Evolutionary conservation across 2,113 vertebrate species (phyloP).

Genomic region (Campylorhamphus procurvoides): DNA sequence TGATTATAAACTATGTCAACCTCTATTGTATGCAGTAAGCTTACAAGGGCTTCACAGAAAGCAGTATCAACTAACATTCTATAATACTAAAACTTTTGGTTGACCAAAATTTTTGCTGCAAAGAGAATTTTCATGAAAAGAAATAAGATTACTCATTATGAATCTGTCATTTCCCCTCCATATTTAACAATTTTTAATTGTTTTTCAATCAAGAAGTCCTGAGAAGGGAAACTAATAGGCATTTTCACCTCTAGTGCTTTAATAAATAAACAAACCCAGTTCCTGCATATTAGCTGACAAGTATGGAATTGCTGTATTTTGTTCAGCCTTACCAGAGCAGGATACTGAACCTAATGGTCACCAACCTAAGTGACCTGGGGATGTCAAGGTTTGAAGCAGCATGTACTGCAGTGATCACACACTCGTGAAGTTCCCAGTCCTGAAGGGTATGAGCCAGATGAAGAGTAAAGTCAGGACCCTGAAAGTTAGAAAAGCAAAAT

Average conservation of each 20-base stretch:
- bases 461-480: not conserved
- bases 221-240: not conserved
- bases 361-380: not conserved
- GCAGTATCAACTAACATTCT: not conserved
- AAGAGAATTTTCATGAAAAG: not conserved
- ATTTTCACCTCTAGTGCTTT: not conserved
- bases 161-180: not conserved
- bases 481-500: not conserved
- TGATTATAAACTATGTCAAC: not conserved
- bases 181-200: not conserved
- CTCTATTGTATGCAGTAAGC: not conserved
- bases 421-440: not conserved
- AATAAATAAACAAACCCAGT: not conserved
- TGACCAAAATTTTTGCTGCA: not conserved
- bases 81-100: not conserved
- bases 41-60: not conserved
- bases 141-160: not conserved
- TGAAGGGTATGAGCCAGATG: not conserved
- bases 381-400: not conserved
- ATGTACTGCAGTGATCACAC: not conserved
- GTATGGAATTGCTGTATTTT: not conserved
- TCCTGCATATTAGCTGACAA: not conserved
- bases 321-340: not conserved
- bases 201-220: not conserved
- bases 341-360: not conserved